Conservation (phyloP, 2,888 invertebrate genomes). For the Proisotoma minuta region DNA sequence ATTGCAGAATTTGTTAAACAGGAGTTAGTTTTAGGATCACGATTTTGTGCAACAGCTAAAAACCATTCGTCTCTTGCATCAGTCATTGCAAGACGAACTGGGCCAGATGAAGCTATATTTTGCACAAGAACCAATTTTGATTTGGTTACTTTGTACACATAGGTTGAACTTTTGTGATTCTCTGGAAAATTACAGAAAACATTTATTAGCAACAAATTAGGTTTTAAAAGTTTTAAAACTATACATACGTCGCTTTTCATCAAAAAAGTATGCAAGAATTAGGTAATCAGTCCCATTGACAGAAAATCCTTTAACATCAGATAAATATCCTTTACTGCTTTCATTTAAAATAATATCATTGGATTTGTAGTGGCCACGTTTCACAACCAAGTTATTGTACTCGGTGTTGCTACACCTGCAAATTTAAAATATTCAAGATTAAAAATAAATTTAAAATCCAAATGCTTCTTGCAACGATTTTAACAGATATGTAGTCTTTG, state of each 20-base stretch:
- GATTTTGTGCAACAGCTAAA: slow-evolving; percentile 34
- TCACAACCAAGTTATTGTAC: too few species aligned
- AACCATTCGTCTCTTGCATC: slow-evolving; percentile 20
- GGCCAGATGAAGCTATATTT: slow-evolving; percentile 24
- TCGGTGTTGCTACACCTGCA: neutral
- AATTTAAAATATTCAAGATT: neutral
- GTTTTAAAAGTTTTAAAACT: slow-evolving; percentile 4
- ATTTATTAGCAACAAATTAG: neutral
- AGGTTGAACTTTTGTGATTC: slow-evolving; percentile 21
- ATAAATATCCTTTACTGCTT: slow-evolving; percentile 28
- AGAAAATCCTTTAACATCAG: slow-evolving; percentile 38
- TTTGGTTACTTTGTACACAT: slow-evolving; percentile 19
- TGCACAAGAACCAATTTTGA: slow-evolving; percentile 24
- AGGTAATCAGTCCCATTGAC: slow-evolving; percentile 28
- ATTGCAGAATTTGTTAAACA: slow-evolving; percentile 32
- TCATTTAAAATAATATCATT: neutral
- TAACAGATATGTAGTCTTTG: neutral
- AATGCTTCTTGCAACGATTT: neutral
- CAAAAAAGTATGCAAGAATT: slow-evolving; percentile 37
- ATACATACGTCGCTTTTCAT: slow-evolving; percentile 20
- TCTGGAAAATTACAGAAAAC: slow-evolving; percentile 8
- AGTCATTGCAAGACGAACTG: slow-evolving; percentile 23
- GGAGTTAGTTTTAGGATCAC: slow-evolving; percentile 16
- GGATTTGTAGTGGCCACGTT: too few species aligned
- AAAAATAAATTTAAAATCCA: neutral